These are phyloP conservation scores for Pteruthius melanotis DNA, from an alignment of 2,113 vertebrate genomes.

Conservation along the genomic window DNA sequence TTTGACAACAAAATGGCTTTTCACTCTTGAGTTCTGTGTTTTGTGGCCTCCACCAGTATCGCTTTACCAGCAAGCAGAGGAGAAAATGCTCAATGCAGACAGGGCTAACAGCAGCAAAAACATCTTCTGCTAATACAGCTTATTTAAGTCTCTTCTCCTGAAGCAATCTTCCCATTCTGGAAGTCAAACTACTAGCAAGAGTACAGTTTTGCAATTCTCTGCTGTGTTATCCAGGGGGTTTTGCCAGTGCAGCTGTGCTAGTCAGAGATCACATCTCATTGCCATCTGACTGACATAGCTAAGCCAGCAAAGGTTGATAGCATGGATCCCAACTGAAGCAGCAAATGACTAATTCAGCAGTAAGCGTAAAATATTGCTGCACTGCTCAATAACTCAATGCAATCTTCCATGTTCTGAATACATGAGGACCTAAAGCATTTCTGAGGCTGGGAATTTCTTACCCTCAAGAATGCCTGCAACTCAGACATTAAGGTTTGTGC, in stretches of 20 bases:
- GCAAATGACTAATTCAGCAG: conserved; percentile 6
- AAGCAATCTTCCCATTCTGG: not conserved
- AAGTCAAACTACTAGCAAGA: not conserved
- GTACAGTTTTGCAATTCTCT: not conserved
- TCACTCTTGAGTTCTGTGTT: not conserved
- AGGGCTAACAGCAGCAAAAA: not conserved
- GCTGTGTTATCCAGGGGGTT: not conserved
- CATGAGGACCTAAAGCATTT: not conserved
- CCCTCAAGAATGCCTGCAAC: not conserved
- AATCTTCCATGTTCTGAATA: not conserved
- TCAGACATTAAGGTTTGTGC: not conserved
- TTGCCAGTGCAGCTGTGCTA: not conserved
- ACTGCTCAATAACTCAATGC: not conserved
- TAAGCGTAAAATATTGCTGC: not conserved
- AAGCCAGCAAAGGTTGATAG: not conserved
- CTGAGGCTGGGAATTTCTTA: not conserved
- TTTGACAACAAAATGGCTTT: not conserved
- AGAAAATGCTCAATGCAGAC: not conserved
- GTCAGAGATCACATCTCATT: not conserved
- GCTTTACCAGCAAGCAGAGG: rapidly evolving
- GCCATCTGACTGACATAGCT: not conserved
- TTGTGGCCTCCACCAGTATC: not conserved
- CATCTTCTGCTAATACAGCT: not conserved
- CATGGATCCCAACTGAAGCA: not conserved
- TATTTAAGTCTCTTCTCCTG: not conserved